Conservation (phyloP, 1,140 invertebrate genomes). For the Formica selysi region DNA sequence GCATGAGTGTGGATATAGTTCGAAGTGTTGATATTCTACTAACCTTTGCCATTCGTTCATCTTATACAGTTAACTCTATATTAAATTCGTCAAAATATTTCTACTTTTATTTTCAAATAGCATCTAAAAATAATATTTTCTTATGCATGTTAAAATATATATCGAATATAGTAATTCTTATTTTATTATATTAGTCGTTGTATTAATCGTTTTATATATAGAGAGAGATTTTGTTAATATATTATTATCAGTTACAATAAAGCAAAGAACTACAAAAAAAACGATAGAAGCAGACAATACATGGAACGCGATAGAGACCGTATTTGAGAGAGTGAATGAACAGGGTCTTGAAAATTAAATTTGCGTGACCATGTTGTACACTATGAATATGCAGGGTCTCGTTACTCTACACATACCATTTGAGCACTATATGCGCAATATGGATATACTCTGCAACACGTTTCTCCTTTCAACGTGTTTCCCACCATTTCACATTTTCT, state of each 20-base stretch:
- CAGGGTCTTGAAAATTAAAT: slow-evolving; percentile 81
- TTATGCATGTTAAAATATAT: neutral
- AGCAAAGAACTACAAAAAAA: slow-evolving; percentile 64
- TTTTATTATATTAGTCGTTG: neutral
- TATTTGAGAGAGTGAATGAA: slow-evolving; percentile 71
- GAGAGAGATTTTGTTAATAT: neutral
- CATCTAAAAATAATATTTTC: neutral
- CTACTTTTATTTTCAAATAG: slow-evolving; percentile 16
- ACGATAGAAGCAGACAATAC: slow-evolving; percentile 2
- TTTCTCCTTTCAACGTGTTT: slow-evolving; percentile 50
- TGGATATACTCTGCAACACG: slow-evolving; percentile 67
- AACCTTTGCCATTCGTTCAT: slow-evolving; percentile 45
- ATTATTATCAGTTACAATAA: neutral
- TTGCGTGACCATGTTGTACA: slow-evolving; percentile 82
- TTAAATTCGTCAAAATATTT: slow-evolving; percentile 18
- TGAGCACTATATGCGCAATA: slow-evolving; percentile 71
- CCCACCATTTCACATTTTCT: slow-evolving; percentile 18
- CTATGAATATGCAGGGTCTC: slow-evolving; percentile 85
- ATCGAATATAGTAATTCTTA: neutral
- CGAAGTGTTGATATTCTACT: slow-evolving; percentile 68
- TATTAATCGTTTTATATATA: no score
- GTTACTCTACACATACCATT: slow-evolving; percentile 82
- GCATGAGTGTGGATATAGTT: slow-evolving; percentile 46
- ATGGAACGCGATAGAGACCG: slow-evolving; percentile 13
- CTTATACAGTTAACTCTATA: slow-evolving; percentile 11